Evolutionary conservation across 1,140 invertebrate genomes (phyloP).

Genomic region (Drosophila melanica): DNA sequence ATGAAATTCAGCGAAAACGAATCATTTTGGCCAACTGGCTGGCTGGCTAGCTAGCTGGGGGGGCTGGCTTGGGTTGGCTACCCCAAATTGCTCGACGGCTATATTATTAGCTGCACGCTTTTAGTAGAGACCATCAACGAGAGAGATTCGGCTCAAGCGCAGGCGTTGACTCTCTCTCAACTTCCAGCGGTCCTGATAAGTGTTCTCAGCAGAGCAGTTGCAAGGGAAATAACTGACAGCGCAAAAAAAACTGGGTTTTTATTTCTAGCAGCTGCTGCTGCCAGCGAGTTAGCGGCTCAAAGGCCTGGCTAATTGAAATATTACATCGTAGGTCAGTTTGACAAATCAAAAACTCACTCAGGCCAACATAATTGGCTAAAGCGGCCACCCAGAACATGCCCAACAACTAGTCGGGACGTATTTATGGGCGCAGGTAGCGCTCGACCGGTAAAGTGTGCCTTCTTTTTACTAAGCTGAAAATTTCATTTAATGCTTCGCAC

Average conservation of each 20-base stretch:
- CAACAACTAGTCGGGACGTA: conserved; percentile 4
- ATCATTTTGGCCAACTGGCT: conserved; percentile 57
- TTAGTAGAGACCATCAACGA: conserved; percentile 10
- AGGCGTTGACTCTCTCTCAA: conserved; percentile 31
- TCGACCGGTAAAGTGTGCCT: neutral
- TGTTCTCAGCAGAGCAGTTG: neutral
- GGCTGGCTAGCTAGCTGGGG: conserved; percentile 12
- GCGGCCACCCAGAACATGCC: neutral
- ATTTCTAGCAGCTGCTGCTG: conserved; percentile 47
- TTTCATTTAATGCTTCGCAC: conserved; percentile 4
- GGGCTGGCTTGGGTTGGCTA: conserved; percentile 10
- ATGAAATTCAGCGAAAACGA: conserved; percentile 76
- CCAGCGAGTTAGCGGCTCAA: conserved; percentile 25
- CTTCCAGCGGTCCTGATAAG: conserved; percentile 48
- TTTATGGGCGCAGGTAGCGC: conserved; percentile 18
- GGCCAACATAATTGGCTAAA: neutral
- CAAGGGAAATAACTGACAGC: conserved; percentile 55
- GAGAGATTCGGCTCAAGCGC: conserved; percentile 30
- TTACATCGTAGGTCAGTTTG: conserved; percentile 71
- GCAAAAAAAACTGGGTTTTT: conserved; percentile 55
- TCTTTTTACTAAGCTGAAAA: neutral
- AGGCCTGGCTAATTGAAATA: conserved; percentile 66
- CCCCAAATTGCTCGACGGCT: conserved; percentile 22
- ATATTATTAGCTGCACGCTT: conserved; percentile 32
- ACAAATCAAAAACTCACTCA: conserved; percentile 32